Percentiles rank a stretch among this genome's conserved stretches.
These are phyloP conservation scores for Gari tellinella DNA, from an alignment of 2,888 invertebrate species.

Conservation along the genomic window DNA sequence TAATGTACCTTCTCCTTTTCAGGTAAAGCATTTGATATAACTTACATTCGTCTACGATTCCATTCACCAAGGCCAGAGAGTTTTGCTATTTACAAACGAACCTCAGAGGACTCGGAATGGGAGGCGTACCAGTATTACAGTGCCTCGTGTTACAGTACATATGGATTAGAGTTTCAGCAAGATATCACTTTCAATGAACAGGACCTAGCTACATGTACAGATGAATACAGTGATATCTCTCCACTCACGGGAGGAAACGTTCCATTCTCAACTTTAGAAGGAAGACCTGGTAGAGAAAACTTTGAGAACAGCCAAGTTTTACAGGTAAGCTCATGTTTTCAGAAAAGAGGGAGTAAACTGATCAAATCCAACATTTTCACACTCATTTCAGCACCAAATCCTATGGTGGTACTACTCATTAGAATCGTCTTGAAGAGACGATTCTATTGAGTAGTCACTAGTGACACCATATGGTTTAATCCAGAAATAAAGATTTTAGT, in stretches of 20 bases:
- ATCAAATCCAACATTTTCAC: too few species aligned
- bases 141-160: slow-evolving; percentile 96
- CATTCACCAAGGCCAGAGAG: slow-evolving; percentile 98
- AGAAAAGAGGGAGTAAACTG: too few species aligned
- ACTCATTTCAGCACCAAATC: too few species aligned
- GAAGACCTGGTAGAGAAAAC: slow-evolving; percentile 95
- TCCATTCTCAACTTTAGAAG: slow-evolving; percentile 97
- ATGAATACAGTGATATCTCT: slow-evolving; percentile 98
- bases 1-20: slow-evolving; percentile 83
- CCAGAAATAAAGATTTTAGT: too few species aligned
- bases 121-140: slow-evolving; percentile 87
- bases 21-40: slow-evolving; percentile 99
- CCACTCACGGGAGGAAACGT: slow-evolving; percentile 97
- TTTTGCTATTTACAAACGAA: slow-evolving; percentile 96
- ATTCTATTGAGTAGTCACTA: too few species aligned
- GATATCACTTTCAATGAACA: slow-evolving; percentile 91
- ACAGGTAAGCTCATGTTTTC: slow-evolving; percentile 93
- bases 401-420: too few species aligned
- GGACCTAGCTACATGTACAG: slow-evolving; percentile 97
- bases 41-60: slow-evolving; percentile 96
- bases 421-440: too few species aligned
- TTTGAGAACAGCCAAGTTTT: slow-evolving; percentile 95
- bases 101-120: slow-evolving; percentile 89
- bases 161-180: slow-evolving; percentile 88
- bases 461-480: too few species aligned